phyloP scores from a whole-genome alignment of 2,113 vertebrate species.

The Pao palembangensis region DNA sequence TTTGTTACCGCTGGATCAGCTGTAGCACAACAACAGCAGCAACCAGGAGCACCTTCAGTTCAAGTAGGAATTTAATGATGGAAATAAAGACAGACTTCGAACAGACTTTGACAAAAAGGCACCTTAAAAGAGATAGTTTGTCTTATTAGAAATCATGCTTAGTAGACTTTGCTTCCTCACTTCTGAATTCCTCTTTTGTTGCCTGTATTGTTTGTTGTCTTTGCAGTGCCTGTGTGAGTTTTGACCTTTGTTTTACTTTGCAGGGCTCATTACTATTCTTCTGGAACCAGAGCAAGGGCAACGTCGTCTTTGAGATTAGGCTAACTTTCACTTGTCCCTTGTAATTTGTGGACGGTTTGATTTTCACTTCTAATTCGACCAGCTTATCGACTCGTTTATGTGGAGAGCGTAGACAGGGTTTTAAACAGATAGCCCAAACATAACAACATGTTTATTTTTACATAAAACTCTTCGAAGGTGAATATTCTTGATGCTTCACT shows the following conservation, averaged over 20 bases:
- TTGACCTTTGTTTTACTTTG: too few relatives aligned
- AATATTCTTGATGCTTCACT: not conserved
- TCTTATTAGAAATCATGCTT: not conserved
- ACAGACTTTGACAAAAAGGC: conserved; percentile 2
- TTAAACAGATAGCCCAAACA: not conserved
- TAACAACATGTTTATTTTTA: not conserved
- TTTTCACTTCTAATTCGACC: not conserved
- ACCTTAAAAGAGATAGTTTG: not conserved
- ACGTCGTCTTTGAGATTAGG: not conserved
- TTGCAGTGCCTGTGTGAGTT: too few relatives aligned
- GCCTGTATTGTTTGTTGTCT: too few relatives aligned
- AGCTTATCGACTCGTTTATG: not conserved
- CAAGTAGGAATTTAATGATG: conserved; percentile 59
- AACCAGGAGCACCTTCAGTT: conserved; percentile 57
- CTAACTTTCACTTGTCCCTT: not conserved
- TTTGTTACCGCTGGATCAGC: conserved; percentile 53
- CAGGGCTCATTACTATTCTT: too few relatives aligned
- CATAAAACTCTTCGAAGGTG: not conserved
- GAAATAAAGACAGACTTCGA: conserved; percentile 30
- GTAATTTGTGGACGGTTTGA: not conserved
- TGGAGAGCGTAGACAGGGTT: not conserved
- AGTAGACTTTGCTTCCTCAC: not conserved
- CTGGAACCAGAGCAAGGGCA: too few relatives aligned
- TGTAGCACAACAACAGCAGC: conserved; percentile 53
- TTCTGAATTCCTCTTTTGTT: too few relatives aligned